Evolutionary conservation across 1,140 invertebrate species (phyloP).

Genomic region (Pteromalus puparum): DNA sequence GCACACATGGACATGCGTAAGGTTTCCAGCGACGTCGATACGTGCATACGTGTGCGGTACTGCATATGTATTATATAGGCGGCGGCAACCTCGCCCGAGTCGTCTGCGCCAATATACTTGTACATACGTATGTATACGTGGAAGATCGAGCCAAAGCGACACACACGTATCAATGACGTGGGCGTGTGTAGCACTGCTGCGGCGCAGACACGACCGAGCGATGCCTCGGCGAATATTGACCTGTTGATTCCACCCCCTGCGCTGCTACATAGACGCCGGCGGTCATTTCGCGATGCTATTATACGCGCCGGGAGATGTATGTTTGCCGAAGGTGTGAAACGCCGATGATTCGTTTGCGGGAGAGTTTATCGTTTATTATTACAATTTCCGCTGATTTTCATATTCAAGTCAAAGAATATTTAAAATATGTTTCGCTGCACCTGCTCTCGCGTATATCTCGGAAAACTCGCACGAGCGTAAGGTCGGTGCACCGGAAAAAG

Average conservation of each 20-base stretch:
- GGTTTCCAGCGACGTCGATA: neutral
- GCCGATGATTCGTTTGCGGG: too few relatives aligned
- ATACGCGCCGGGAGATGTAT: too few relatives aligned
- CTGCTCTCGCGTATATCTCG: neutral
- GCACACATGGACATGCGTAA: neutral
- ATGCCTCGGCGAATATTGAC: neutral
- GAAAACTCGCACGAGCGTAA: neutral
- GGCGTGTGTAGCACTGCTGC: neutral
- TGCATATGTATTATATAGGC: neutral
- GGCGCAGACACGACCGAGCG: neutral
- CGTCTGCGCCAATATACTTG: neutral
- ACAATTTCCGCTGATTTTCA: neutral
- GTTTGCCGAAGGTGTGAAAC: too few relatives aligned
- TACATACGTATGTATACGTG: neutral
- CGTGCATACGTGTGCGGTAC: neutral
- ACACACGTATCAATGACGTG: conserved; percentile 5
- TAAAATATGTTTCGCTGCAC: neutral
- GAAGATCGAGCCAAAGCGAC: neutral
- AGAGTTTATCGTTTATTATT: too few relatives aligned
- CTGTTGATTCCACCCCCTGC: conserved; percentile 21
- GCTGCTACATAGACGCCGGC: neutral
- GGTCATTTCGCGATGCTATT: too few relatives aligned
- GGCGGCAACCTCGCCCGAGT: neutral
- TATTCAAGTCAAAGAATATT: neutral
- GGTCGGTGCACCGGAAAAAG: too few relatives aligned